Evolutionary conservation across 92 coral and sea anemone genomes (phyloP), one percentile per base, ranked within the genome.

Genomic region (Diadumene lineata): DNA sequence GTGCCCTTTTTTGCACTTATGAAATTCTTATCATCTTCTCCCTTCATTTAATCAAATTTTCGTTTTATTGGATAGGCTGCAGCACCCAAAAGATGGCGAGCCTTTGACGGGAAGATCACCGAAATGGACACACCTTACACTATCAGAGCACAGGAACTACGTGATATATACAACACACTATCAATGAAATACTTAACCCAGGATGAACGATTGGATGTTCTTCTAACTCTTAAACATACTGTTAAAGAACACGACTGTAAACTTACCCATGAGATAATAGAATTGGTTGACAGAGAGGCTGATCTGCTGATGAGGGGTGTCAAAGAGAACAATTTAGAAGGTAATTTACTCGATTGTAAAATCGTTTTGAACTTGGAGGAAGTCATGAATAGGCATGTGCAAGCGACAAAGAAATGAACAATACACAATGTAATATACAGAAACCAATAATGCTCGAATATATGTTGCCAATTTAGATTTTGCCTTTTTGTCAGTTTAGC

Each of bases 91-190:
- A 79, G 91, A 51, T 94, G 98, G 98, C 92, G 90, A 86, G 97
- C 94, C 18, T 94, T 86, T 43, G 96, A 94, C 50, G 98, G 98
- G 51, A 92, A 94, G 78, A 53, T 94, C 9, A 94, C 98, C 13
- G 98, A 94, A 79, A 94, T 94, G 98, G 98, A 94, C 82, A 94
- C 98, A 2, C 97, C 98, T 6, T 89, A 88, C 82, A 94, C 98
- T 3, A 88, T 94, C 70, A 90, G 98, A 48, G 98, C 97, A 34
- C 96, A 92, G 70, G 98, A 94, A 77, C 82, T 94, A n/a, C 87
- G 98, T 48, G 98, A 92, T 87, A 94, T 94, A 68, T 88, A 86
- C 50, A 94, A 87, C 69, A 94, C 97, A 19, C 85, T 94, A 32
- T 84, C 92, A 78, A 94, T 94, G 97, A 94, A 91, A 77, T 92